Evolutionary conservation across 2,797 vertebrate genomes (phyloP), one percentile per base, ranked within the genome.

Genomic region (Eleutherodactylus coqui): DNA sequence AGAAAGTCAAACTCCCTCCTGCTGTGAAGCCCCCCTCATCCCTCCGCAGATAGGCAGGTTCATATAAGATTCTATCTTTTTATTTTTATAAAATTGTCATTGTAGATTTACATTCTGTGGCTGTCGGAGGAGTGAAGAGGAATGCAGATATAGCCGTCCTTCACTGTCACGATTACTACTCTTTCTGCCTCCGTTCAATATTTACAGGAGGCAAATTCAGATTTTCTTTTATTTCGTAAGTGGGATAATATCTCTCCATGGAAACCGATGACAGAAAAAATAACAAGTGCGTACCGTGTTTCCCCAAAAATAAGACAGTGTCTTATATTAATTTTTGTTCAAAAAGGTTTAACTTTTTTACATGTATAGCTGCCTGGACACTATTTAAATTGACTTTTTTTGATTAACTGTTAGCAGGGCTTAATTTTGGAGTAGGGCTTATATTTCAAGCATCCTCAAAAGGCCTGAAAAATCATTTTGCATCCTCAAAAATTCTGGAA

Each of bases 1-100:
- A 94, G 95, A 95, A 95, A 95, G 95, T 94, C 95, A 95, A 95
- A 94, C 94, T 93, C 94, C 92, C 93, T 93, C 95, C 94, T 92
- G 94, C 95, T 94, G 94, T 64, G 93, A 2, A 85, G 88, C 91
- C 92, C 92, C 91, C 91, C 89, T 78, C 88, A 92, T 91, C 88
- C 89, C 89, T 90, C 90, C 79, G 89, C 78, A 11, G 92, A 85
- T 92, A 92, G 92, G 91, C 94, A 94, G 93, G 89, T 92, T 93
- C 91, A 93, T 90, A 91, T 77, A 92, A 94, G 94, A 94, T 94
- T 93, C 94, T 94, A 92, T 92, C 93, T 94, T 94, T 95, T 94
- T 93, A 93, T 93, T 94, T 94, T 92, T 94, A 93, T 93, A 87
- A 91, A 94, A 94, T 92, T 94, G 95, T 95, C 94, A 95, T 90